These are phyloP conservation scores for Lymantria monacha DNA, from an alignment of 2,888 invertebrate species.

Conservation along the genomic window DNA sequence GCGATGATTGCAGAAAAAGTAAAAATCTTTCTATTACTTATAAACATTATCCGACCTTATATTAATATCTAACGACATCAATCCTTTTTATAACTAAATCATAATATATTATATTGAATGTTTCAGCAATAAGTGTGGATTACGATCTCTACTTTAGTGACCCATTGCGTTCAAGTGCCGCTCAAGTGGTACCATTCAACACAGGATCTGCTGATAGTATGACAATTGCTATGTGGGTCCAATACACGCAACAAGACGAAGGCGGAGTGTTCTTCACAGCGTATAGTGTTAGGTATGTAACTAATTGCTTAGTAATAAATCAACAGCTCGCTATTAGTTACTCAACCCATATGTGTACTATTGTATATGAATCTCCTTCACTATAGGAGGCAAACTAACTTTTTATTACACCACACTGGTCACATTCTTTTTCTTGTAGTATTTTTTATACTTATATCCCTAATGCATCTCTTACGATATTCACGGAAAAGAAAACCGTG, in stretches of 20 bases:
- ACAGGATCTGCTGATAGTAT: constrained; percentile 89
- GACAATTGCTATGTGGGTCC: constrained; percentile 97
- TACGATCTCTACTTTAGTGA: constrained; percentile 98
- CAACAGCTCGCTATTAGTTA: background rate
- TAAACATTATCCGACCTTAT: background rate
- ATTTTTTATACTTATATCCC: too few relatives aligned
- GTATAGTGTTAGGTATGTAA: constrained; percentile 89
- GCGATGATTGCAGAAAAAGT: constrained; percentile 98
- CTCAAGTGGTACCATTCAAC: constrained; percentile 95
- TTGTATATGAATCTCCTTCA: background rate
- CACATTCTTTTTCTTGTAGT: too few relatives aligned
- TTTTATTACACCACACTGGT: too few relatives aligned
- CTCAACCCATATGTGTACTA: background rate
- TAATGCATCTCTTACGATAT: too few relatives aligned
- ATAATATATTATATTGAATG: constrained; percentile 14
- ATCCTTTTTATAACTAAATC: constrained; percentile 5
- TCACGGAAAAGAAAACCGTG: too few relatives aligned
- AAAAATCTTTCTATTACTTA: constrained; percentile 47
- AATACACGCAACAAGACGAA: constrained; percentile 95
- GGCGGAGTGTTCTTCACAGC: constrained; percentile 96
- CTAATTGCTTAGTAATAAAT: background rate
- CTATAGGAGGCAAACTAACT: background rate
- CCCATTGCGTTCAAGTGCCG: constrained; percentile 93
- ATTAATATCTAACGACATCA: background rate
- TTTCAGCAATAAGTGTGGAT: constrained; percentile 97